phyloP scores from a whole-genome alignment of 2,888 invertebrate genomes.

The Tryphoninae sp. region DNA sequence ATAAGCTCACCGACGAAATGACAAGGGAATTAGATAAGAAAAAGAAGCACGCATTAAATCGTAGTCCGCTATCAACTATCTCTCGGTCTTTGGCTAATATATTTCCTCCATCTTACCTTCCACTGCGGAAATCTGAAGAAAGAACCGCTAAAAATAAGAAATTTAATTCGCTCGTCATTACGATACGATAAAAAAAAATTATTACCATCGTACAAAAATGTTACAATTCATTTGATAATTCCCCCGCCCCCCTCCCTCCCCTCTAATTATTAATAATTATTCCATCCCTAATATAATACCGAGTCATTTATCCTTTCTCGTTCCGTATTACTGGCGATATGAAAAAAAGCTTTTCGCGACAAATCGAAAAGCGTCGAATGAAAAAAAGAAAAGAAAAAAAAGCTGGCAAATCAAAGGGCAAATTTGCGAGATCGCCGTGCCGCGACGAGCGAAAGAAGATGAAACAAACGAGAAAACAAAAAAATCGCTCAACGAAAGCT shows the following conservation, averaged over 20 bases:
- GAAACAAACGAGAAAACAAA: slow-evolving; percentile 24
- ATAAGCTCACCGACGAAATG: slow-evolving; percentile 49
- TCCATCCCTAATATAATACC: slow-evolving; percentile 25
- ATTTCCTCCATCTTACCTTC: slow-evolving; percentile 23
- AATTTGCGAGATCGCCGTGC: slow-evolving; percentile 29
- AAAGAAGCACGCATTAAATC: slow-evolving; percentile 62
- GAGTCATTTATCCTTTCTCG: not conserved
- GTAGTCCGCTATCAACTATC: slow-evolving; percentile 41
- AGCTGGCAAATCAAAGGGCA: slow-evolving; percentile 30
- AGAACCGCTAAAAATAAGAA: not conserved
- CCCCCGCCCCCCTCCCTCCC: too few species aligned
- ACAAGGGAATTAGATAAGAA: slow-evolving; percentile 59
- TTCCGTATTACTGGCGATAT: not conserved
- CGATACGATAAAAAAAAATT: too few species aligned
- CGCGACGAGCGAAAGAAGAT: slow-evolving; percentile 38
- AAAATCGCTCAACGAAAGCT: slow-evolving; percentile 40
- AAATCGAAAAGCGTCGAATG: slow-evolving; percentile 51
- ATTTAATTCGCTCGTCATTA: not conserved
- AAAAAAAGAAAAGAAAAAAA: slow-evolving; percentile 46
- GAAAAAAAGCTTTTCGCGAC: not conserved
- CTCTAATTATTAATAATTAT: not conserved
- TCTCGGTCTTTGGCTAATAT: slow-evolving; percentile 29
- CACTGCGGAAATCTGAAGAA: slow-evolving; percentile 4
- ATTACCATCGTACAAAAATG: not conserved
- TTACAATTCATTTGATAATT: not conserved